A percentile compares a stretch with the other conserved stretches of the same genome.
Conservation (phyloP, 1,140 invertebrate genomes). For the Calliphora vicina region DNA sequence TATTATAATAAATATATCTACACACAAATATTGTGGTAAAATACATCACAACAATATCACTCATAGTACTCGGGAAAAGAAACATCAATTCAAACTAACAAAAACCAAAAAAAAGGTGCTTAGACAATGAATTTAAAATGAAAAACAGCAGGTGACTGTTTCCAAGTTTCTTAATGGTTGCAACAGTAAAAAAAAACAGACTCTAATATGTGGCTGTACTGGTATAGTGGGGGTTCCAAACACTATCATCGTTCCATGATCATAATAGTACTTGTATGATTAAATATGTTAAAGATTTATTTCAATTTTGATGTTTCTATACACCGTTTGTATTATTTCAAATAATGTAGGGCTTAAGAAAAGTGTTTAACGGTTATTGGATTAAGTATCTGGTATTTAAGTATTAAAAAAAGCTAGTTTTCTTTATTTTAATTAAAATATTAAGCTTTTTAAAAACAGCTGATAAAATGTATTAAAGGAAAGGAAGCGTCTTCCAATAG, state of each 20-base stretch:
- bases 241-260: not conserved
- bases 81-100: not conserved
- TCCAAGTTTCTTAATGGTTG: not conserved
- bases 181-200: too few species aligned
- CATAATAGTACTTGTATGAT: not conserved
- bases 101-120: conserved; percentile 5
- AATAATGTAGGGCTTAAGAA: too few species aligned
- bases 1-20: not conserved
- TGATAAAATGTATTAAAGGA: too few species aligned
- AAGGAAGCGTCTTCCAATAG: too few species aligned
- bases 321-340: too few species aligned
- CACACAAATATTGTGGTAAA: not conserved
- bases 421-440: too few species aligned
- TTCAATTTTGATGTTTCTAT: not conserved
- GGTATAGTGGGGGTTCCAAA: not conserved
- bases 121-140: not conserved
- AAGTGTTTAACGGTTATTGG: too few species aligned
- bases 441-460: too few species aligned
- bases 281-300: not conserved
- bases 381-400: too few species aligned
- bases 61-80: not conserved
- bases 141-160: conserved; percentile 11
- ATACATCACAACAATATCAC: not conserved
- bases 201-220: not conserved
- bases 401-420: too few species aligned